Evolutionary conservation across 2,113 vertebrate genomes (phyloP), one percentile per base, ranked within the genome.

Genomic region (Cheilinus undulatus): DNA sequence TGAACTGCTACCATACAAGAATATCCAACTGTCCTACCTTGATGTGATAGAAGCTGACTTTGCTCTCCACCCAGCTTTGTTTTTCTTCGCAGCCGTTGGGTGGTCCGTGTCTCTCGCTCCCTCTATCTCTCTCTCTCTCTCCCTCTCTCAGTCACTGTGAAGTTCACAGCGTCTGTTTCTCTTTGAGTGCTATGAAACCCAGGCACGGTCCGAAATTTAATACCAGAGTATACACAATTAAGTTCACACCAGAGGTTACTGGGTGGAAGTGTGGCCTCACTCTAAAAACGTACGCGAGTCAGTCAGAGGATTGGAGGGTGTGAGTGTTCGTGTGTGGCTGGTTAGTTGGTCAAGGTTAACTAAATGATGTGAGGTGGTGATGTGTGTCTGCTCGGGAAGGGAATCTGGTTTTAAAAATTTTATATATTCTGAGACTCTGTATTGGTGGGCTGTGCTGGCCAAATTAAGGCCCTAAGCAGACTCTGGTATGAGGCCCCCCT

Each of bases 211-310:
- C 36, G 89, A 88, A 92, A 92, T 74, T 58, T 72, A 81, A 91
- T 75, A 86, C 89, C 83, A 73, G 71, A 91, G 80, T 89, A 84
- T 88, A 90, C 88, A 91, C 87, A 88, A 84, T 93, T 91, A 89
- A 82, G 87, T 92, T 91, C 86, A 91, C 88, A 87, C 80, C 84
- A 74, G 76, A 84, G 89, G 81, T 87, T 88, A 82, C 61, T 77
- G 84, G 74, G 73, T 86, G 78, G 85, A 91, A 91, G 83, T 78
- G 72, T 74, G 82, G 74, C 79, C 71, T 67, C 67, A 59, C 84
- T 89, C 76, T 83, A 71, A 54, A 69, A 66, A 86, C 4, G 83
- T 75, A 75, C 80, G 83, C 48, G 69, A 88, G 83, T 82, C 80
- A 84, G 67, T 82, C 61, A 70, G 80, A 83, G 54, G 50, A 84